Base-by-base conservation (phyloP, 2,797 vertebrate genomes). In the Varecia variegata region DNA sequence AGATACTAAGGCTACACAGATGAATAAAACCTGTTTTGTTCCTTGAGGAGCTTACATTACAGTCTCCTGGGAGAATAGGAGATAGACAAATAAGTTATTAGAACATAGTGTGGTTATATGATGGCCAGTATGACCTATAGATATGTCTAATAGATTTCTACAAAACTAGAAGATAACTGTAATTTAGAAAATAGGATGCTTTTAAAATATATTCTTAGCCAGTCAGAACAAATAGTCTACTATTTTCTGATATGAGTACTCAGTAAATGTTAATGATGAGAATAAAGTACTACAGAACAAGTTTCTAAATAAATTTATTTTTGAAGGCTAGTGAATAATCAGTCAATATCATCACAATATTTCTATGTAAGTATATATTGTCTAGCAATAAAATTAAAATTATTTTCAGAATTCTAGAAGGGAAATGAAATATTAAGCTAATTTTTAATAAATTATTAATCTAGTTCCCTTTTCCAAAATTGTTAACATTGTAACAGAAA, bases 381-480 rank as follows among this genome's bases (percentile, higher is more conserved):
- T n/a, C 20, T 74, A 58, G 13, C 50, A 76, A 3, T 47, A 76
- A 76, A 76, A 58, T n/a, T 74, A 47, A 88, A 60, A 62, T 76
- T 88, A 62, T 40, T 77, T 76, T 38, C 65, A 83, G 60, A 52
- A 89, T 77, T 30, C 56, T 32, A 65, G 40, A 82, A 62, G 76
- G 76, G 95, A 96, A 93, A 93, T 54, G 93, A 90, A 97, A 97
- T 96, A 95, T 82, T 97, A 95, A 92, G 73, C 92, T 97, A 95
- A 96, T 98, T 96, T 97, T 76, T 21, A 13, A 97, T 97, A 98
- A 98, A 98, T 97, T 97, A 94, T 98, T 97, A 97, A 97, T 98
- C 1, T 85, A 35, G 45, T 71, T 93, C 86, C 81, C 93, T 98
- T 98, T 94, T 79, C 67, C 17, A 86, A 68, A 96, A 96, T 92